A percentile compares a stretch with the other conserved stretches of the same genome.
Conservation (phyloP, 2,888 invertebrate genomes). For the Clivina fossor region DNA sequence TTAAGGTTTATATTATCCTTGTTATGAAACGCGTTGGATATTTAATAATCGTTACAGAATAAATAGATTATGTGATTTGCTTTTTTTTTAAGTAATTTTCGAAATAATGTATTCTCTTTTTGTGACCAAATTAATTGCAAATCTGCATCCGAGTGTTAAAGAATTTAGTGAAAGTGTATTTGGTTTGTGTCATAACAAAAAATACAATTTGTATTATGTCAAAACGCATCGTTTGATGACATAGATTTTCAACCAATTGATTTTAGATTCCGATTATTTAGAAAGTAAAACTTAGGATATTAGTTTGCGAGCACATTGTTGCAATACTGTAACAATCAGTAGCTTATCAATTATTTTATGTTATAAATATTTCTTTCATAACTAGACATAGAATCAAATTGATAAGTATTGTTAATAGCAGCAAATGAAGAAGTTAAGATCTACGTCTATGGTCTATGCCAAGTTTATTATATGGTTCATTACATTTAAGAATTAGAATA, state of each 20-base stretch:
- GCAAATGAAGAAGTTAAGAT: no score
- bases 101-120: constrained; percentile 5
- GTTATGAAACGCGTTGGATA: no score
- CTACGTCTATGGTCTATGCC: no score
- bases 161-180: constrained; percentile 24
- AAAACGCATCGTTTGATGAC: constrained; percentile 30
- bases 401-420: no score
- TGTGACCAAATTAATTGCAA: constrained; percentile 6
- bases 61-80: no score
- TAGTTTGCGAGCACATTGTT: constrained; percentile 16
- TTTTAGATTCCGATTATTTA: constrained; percentile 26
- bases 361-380: no score
- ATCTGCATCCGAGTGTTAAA: constrained; percentile 16
- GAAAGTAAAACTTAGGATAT: constrained; percentile 26
- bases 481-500: constrained; percentile 14
- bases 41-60: no score
- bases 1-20: no score
- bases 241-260: constrained; percentile 23
- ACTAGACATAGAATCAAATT: no score
- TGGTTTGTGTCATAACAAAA: constrained; percentile 25
- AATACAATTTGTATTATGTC: constrained; percentile 25
- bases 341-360: constrained; percentile 3
- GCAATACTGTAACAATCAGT: constrained; percentile 13
- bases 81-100: background rate
- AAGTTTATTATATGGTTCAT: constrained; percentile 24